A percentile compares a stretch with the other conserved stretches of the same genome.
These are phyloP conservation scores for Conistra vaccinii DNA, from an alignment of 2,888 invertebrate species.

Conservation along the genomic window DNA sequence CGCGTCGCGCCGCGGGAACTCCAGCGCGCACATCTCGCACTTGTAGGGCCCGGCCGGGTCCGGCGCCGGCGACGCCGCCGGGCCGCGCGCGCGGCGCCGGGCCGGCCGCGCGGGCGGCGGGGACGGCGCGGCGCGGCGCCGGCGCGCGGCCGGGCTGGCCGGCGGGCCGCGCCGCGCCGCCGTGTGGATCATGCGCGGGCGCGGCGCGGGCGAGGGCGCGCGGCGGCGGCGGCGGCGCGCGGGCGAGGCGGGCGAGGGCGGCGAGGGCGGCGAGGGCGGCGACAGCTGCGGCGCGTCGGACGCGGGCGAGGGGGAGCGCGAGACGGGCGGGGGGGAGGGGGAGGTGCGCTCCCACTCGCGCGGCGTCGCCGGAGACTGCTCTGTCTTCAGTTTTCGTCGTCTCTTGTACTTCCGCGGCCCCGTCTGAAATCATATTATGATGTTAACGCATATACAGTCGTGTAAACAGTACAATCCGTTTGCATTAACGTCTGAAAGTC, in stretches of 20 bases:
- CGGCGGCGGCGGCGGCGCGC: conserved; percentile 62
- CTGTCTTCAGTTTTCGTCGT: conserved; percentile 93
- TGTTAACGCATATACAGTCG: neutral
- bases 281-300: conserved; percentile 47
- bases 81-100: conserved; percentile 84
- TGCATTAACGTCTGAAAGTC: neutral
- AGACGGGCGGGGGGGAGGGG: conserved; percentile 61
- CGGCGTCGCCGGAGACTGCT: conserved; percentile 68
- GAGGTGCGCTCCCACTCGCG: conserved; percentile 69
- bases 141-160: conserved; percentile 58
- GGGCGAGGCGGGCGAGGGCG: conserved; percentile 42
- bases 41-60: conserved; percentile 91
- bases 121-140: conserved; percentile 86
- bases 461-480: neutral
- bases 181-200: conserved; percentile 43
- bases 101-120: conserved; percentile 68
- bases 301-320: conserved; percentile 67
- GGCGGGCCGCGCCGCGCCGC: conserved; percentile 9
- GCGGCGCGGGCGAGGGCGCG: conserved; percentile 52
- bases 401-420: conserved; percentile 95
- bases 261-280: conserved; percentile 61
- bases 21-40: conserved; percentile 95
- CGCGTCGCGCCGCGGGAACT: conserved; percentile 94
- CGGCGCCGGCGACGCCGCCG: conserved; percentile 77
- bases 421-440: conserved; percentile 82